Percentiles rank a stretch among this genome's conserved stretches.
phyloP scores from a whole-genome alignment of 2,888 invertebrate genomes.

The Xestia c-nigrum region DNA sequence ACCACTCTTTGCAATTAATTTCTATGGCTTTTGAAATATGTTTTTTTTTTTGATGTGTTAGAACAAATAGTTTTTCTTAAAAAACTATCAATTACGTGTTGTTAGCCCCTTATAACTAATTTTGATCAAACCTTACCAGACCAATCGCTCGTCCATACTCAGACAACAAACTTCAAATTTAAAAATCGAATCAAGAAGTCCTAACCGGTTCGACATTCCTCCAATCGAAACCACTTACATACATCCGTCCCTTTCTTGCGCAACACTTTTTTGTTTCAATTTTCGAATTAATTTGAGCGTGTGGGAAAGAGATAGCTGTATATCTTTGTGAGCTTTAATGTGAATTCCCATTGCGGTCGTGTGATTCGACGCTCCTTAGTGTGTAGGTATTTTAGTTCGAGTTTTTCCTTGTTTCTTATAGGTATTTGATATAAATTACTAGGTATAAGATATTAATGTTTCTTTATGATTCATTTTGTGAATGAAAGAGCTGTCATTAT shows the following conservation, averaged over 20 bases:
- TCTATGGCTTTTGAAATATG: no score
- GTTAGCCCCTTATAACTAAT: no score
- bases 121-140: background rate
- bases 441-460: constrained; percentile 32
- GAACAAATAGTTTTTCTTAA: no score
- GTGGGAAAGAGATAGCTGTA: constrained; percentile 60
- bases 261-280: constrained; percentile 72
- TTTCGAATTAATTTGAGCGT: constrained; percentile 69
- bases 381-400: constrained; percentile 38
- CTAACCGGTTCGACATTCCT: constrained; percentile 71
- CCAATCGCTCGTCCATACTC: background rate
- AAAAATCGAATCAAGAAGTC: constrained; percentile 47
- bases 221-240: constrained; percentile 66
- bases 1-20: no score
- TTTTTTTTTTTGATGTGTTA: no score
- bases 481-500: constrained; percentile 39
- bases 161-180: constrained; percentile 29
- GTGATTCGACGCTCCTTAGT: constrained; percentile 44
- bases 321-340: constrained; percentile 28
- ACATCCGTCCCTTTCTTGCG: constrained; percentile 66
- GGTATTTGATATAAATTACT: constrained; percentile 28
- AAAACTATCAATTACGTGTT: no score
- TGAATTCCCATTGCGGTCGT: constrained; percentile 47
- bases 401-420: constrained; percentile 54
- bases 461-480: constrained; percentile 24